phyloP scores from a whole-genome alignment of 2,797 vertebrate genomes.

The Pogoniulus pusillus region DNA sequence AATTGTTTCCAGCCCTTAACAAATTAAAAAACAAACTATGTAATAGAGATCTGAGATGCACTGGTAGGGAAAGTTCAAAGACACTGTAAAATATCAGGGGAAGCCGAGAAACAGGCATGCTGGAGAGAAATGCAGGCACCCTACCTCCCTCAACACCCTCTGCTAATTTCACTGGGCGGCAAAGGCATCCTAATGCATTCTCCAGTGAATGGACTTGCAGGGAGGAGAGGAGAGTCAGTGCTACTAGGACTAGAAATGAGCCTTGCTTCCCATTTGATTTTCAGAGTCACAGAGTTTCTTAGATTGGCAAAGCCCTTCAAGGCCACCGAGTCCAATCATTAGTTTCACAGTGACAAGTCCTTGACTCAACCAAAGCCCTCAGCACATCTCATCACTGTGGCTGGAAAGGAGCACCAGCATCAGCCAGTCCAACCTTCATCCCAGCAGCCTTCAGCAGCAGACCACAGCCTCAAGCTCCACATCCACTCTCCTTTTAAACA shows the following conservation, averaged over 20 bases:
- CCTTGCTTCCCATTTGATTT: neutral
- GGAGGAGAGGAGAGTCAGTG: neutral
- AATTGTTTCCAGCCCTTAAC: neutral
- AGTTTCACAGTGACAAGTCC: too few species aligned
- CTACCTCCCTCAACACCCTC: neutral
- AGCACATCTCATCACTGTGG: too few species aligned
- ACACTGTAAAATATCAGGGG: neutral
- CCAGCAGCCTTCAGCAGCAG: too few species aligned
- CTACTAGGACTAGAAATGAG: neutral
- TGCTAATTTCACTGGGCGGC: neutral
- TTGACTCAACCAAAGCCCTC: too few species aligned
- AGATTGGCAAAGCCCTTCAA: too few species aligned
- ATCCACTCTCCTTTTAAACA: too few species aligned
- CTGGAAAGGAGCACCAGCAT: too few species aligned
- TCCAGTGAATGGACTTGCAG: neutral
- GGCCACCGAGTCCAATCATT: too few species aligned
- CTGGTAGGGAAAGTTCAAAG: neutral
- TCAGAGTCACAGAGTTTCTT: too few species aligned
- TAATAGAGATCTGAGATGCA: neutral
- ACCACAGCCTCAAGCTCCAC: too few species aligned
- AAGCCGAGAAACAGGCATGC: neutral
- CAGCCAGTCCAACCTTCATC: too few species aligned
- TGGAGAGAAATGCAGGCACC: neutral
- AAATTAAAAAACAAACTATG: neutral
- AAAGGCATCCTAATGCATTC: neutral